Evolutionary conservation across 2,888 invertebrate genomes (phyloP), one percentile per base, ranked within the genome.

Genomic region (Suillia variegata): DNA sequence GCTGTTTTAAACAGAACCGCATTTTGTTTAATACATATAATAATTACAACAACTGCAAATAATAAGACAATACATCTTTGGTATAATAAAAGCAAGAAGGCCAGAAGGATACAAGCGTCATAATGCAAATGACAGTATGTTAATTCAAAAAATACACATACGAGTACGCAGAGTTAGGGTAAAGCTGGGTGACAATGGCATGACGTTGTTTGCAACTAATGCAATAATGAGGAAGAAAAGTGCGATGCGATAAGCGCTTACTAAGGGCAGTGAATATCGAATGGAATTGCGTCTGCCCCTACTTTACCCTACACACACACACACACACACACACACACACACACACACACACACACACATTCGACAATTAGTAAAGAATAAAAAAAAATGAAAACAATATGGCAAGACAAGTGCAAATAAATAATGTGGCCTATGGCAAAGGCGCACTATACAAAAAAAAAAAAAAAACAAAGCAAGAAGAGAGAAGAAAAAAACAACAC

Each of bases 351-450:
- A 38, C 4, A n/a, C 12, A 5, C 10, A 38, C 38, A 38, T 13
- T 4, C n/a, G 38, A 10, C 13, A 38, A n/a, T 38, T n/a, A n/a
- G 38, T 38, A 38, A 38, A 38, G 10, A 38, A 10, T 8, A 13
- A 38, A 38, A 6, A 31, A 6, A 31, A 6, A 31, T 31, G 31
- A 31, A n/a, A n/a, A n/a, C 31, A 18, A 45, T 20, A 45, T 45
- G 45, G 18, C 45, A 45, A 45, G 45, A 45, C 38, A 45, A 45
- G 45, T 45, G 45, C 45, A 45, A 45, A 45, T 45, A 45, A 18
- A 4, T 45, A 20, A 45, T 45, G 38, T 5, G 3, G 3, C 17
- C 45, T 45, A 5, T 20, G 20, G 17, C 18, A 8, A 20, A 12
- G 38, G 6, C 10, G 6, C 10, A 13, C 12, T 38, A n/a, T 26